phyloP scores from a whole-genome alignment of 2,797 vertebrate species.

The Gallirallus australis region DNA sequence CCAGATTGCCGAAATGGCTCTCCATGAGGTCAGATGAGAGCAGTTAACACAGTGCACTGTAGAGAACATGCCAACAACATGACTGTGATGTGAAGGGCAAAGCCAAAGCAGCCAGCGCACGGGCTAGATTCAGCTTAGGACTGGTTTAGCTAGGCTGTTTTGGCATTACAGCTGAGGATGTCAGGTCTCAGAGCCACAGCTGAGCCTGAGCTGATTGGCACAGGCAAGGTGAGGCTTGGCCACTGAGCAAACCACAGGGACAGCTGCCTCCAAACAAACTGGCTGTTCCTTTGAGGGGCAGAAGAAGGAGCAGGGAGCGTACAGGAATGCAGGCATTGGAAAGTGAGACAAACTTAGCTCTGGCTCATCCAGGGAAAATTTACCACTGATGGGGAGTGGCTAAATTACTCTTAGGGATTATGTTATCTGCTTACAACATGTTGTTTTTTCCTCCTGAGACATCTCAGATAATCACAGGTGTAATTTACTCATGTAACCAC shows the following conservation, averaged over 20 bases:
- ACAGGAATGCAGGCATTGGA: neutral
- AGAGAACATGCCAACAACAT: neutral
- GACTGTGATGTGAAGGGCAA: neutral
- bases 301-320: neutral
- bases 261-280: neutral
- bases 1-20: neutral
- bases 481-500: neutral
- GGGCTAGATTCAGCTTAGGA: neutral
- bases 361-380: neutral
- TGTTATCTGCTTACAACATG: neutral
- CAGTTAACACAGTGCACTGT: neutral
- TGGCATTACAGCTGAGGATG: neutral
- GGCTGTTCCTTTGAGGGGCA: neutral
- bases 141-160: neutral
- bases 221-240: neutral
- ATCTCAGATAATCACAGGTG: neutral
- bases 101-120: accelerated
- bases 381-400: neutral
- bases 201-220: neutral
- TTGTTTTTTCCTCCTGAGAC: neutral
- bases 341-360: neutral
- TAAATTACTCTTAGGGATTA: neutral
- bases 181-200: neutral
- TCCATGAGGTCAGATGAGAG: neutral
- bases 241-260: accelerated